Conservation (phyloP, 2,888 invertebrate genomes). For the Oligia strigilis region DNA sequence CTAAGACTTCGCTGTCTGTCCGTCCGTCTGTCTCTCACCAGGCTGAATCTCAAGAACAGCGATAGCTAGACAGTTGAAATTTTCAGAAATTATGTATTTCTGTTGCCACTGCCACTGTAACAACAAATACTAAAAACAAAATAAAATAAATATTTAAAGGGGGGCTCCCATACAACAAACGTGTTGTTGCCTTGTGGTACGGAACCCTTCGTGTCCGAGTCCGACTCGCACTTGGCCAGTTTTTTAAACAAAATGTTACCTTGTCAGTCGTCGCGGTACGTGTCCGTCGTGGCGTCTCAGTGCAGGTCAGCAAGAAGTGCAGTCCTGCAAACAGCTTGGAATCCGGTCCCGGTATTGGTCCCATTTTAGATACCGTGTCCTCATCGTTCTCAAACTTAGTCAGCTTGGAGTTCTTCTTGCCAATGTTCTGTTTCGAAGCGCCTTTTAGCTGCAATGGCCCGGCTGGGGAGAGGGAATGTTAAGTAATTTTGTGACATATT, state of each 20-base stretch:
- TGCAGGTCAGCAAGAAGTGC: conserved; percentile 91
- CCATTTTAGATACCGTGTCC: conserved; percentile 86
- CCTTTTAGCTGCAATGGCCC: conserved; percentile 88
- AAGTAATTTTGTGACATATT: conserved; percentile 4
- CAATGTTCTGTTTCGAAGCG: conserved; percentile 87
- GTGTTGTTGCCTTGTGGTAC: no score
- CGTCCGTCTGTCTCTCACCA: no score
- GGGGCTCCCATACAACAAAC: no score
- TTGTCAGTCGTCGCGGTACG: conserved; percentile 67
- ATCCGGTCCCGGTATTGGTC: conserved; percentile 89
- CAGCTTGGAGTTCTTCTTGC: conserved; percentile 88
- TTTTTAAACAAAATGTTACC: conserved; percentile 48
- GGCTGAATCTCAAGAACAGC: no score
- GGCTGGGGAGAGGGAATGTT: conserved; percentile 71
- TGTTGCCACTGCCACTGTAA: no score
- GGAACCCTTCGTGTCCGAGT: no score
- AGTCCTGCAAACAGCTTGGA: conserved; percentile 89
- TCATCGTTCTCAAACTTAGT: conserved; percentile 87
- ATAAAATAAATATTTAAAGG: no score
- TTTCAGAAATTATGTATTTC: no score
- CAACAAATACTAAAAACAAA: no score
- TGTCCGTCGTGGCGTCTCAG: conserved; percentile 80
- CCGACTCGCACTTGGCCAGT: no score
- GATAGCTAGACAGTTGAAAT: no score
- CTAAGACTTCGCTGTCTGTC: no score